A percentile compares a stretch with the other conserved stretches of the same genome.
phyloP scores from a whole-genome alignment of 2,797 vertebrate genomes.

The Carcharodon carcharias region DNA sequence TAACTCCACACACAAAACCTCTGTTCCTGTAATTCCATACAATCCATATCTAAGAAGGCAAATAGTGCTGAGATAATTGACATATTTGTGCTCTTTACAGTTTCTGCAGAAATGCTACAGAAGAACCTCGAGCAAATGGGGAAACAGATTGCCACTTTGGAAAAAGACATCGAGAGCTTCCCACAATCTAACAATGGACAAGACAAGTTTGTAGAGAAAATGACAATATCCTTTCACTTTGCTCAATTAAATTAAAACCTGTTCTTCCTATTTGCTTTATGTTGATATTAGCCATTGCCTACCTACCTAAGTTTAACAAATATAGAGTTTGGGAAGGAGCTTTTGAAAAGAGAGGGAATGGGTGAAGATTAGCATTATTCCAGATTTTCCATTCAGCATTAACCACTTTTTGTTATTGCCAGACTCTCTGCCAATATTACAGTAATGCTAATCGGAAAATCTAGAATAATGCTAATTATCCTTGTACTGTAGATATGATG shows the following conservation, averaged over 20 bases:
- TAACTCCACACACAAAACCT: neutral
- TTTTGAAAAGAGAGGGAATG: neutral
- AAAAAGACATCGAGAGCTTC: constrained; percentile 67
- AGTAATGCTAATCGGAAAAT: neutral
- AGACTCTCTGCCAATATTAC: neutral
- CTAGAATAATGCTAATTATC: neutral
- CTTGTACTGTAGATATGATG: neutral
- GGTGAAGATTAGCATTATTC: neutral
- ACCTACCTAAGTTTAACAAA: neutral
- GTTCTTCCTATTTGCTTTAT: neutral
- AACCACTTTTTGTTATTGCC: neutral
- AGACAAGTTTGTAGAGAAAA: constrained; percentile 70
- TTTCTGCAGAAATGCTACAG: constrained; percentile 73
- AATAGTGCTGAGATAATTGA: neutral
- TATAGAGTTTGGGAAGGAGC: neutral
- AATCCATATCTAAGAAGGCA: neutral
- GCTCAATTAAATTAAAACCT: neutral
- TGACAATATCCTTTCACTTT: constrained; percentile 67
- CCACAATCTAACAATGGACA: constrained; percentile 65
- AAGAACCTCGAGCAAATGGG: constrained; percentile 75
- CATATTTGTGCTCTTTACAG: constrained; percentile 44
- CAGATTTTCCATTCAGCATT: neutral
- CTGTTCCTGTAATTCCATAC: neutral
- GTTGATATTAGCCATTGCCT: neutral
- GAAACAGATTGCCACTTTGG: constrained; percentile 63